These are phyloP conservation scores for Limnephilus auricula DNA, from an alignment of 2,888 invertebrate genomes.

Conservation along the genomic window DNA sequence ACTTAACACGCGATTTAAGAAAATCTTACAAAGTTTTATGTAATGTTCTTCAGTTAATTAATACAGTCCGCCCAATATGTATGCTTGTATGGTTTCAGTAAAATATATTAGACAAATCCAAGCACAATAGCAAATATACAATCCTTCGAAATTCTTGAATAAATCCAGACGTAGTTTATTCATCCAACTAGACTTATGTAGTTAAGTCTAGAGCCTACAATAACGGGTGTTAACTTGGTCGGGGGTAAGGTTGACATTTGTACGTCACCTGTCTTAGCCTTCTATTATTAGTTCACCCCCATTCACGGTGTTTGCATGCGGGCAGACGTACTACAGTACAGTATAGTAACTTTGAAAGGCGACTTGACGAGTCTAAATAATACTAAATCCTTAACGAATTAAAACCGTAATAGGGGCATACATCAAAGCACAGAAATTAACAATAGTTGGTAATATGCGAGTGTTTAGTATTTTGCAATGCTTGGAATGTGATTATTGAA, in stretches of 20 bases:
- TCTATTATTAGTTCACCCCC: constrained; percentile 28
- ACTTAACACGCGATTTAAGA: too few relatives aligned
- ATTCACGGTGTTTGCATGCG: constrained; percentile 27
- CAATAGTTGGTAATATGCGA: background rate
- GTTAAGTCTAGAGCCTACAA: constrained; percentile 2
- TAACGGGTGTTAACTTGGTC: background rate
- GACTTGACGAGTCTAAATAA: constrained; percentile 14
- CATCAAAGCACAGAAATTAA: background rate
- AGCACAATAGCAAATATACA: background rate
- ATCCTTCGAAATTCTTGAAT: background rate
- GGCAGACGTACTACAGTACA: background rate
- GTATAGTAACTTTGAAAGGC: background rate
- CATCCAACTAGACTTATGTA: background rate
- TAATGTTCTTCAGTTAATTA: too few relatives aligned
- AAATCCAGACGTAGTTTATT: background rate
- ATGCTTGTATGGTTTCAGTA: too few relatives aligned
- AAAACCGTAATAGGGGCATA: background rate
- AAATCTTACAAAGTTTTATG: too few relatives aligned
- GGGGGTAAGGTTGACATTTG: constrained; percentile 2
- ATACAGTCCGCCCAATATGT: too few relatives aligned
- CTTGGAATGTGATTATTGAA: background rate
- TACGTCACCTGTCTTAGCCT: constrained; percentile 25
- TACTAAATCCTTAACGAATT: background rate
- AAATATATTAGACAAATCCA: too few relatives aligned
- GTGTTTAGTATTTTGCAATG: background rate